Percentiles rank a stretch among this genome's conserved stretches.
These are phyloP conservation scores for Neotoxoptera formosana DNA, from an alignment of 1,140 invertebrate genomes.

Conservation along the genomic window DNA sequence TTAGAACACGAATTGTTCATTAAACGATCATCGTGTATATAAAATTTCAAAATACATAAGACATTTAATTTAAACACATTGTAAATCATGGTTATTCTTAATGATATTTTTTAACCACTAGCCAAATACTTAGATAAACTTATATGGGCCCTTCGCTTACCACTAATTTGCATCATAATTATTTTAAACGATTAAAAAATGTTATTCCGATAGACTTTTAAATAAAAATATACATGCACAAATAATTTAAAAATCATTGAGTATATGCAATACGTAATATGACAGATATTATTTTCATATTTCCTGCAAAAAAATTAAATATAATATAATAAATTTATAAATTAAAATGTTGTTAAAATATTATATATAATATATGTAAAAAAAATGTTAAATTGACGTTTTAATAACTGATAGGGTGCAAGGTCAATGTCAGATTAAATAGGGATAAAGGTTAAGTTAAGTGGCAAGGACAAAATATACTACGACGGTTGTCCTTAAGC, in stretches of 20 bases:
- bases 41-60: too few species aligned
- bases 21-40: too few species aligned
- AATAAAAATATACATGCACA: neutral
- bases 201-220: neutral
- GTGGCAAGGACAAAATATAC: neutral
- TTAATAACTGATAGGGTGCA: constrained; percentile 7
- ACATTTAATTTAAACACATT: too few species aligned
- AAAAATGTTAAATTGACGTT: neutral
- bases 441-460: neutral
- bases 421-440: constrained; percentile 26
- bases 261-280: neutral
- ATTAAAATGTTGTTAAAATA: neutral
- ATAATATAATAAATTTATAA: neutral
- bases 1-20: neutral
- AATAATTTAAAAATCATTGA: neutral
- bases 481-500: constrained; percentile 9
- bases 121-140: neutral
- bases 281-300: neutral
- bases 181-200: neutral
- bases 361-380: neutral
- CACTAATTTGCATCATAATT: neutral
- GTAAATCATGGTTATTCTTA: neutral
- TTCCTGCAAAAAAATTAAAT: constrained; percentile 7
- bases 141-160: neutral
- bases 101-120: neutral